phyloP scores from a whole-genome alignment of 2,888 invertebrate genomes.

The Acrocyrtus sp. region DNA sequence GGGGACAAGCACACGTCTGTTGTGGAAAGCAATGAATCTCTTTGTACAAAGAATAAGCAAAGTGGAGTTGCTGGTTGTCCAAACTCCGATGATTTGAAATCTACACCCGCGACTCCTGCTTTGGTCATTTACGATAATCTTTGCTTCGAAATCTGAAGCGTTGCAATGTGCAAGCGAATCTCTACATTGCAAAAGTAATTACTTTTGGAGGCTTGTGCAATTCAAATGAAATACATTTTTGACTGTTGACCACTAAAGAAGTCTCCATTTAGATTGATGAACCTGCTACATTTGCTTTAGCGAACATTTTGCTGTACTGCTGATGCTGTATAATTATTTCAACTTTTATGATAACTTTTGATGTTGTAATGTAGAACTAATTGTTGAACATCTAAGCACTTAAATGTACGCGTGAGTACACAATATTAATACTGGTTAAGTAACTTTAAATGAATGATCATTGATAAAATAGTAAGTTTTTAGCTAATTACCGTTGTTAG shows the following conservation, averaged over 20 bases:
- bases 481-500: no score
- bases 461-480: no score
- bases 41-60: slow-evolving; percentile 32
- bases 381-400: no score
- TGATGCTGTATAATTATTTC: no score
- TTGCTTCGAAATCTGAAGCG: slow-evolving; percentile 60
- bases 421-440: no score
- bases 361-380: no score
- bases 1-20: slow-evolving; percentile 21
- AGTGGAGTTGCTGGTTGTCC: no score
- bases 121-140: slow-evolving; percentile 62
- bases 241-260: neutral
- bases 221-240: neutral
- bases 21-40: slow-evolving; percentile 17
- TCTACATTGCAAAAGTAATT: neutral
- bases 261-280: neutral
- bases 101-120: slow-evolving; percentile 36
- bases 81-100: no score
- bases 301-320: no score
- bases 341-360: no score
- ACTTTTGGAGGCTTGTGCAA: neutral
- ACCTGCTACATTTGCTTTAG: neutral
- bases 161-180: slow-evolving; percentile 6
- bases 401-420: no score
- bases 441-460: no score